Conservation (phyloP, 2,888 invertebrate species). For the Rambutsinella grinnellia region DNA sequence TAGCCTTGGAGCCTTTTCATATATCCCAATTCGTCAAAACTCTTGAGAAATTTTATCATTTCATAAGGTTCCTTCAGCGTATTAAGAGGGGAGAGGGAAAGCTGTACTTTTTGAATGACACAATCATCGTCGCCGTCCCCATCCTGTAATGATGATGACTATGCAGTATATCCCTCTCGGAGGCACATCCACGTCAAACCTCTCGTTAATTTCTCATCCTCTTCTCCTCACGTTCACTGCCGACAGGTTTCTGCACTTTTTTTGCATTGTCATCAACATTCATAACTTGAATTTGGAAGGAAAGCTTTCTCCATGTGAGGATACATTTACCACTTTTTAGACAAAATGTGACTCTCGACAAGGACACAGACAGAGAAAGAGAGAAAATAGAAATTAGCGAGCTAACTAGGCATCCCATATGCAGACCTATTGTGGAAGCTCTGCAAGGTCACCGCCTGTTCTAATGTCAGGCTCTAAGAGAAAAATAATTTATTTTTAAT, state of each 20-base stretch:
- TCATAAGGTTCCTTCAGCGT: too few relatives aligned
- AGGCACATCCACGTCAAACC: conserved; percentile 35
- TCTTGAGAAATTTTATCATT: too few relatives aligned
- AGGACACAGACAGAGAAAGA: too few relatives aligned
- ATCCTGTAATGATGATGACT: conserved; percentile 44
- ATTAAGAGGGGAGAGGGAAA: too few relatives aligned
- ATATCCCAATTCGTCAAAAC: too few relatives aligned
- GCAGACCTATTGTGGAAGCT: neutral
- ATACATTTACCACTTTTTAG: too few relatives aligned
- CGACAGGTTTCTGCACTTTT: conserved; percentile 4
- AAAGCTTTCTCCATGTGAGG: too few relatives aligned
- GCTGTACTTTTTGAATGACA: neutral
- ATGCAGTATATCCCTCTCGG: conserved; percentile 27
- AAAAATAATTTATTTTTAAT: neutral
- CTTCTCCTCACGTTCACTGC: neutral
- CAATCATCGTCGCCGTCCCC: conserved; percentile 27
- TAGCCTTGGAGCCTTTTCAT: too few relatives aligned
- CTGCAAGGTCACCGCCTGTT: neutral
- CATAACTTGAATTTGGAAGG: too few relatives aligned
- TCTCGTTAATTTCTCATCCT: conserved; percentile 42
- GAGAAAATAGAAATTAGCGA: neutral
- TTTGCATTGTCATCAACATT: conserved; percentile 19
- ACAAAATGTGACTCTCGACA: too few relatives aligned
- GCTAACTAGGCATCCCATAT: neutral
- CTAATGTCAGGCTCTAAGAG: neutral